phyloP scores from a whole-genome alignment of 1,140 invertebrate genomes.

The Apis laboriosa region DNA sequence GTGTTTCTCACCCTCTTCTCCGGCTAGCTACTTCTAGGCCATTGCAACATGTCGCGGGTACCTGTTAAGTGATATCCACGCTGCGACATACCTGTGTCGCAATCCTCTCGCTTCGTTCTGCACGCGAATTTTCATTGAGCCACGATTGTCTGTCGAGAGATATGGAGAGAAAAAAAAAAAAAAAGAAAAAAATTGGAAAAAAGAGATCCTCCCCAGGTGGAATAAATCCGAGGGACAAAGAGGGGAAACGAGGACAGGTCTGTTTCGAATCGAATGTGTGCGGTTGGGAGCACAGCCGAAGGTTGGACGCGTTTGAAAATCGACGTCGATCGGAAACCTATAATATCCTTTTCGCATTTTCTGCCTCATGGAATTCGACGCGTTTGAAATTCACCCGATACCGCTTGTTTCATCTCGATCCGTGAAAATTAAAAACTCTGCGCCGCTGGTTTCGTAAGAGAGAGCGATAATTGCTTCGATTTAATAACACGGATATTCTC shows the following conservation, averaged over 20 bases:
- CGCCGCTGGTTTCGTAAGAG: neutral
- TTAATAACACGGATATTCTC: too few species aligned
- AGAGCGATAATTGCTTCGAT: neutral
- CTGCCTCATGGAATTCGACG: neutral
- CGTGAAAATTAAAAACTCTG: neutral
- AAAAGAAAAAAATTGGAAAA: neutral
- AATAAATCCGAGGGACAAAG: neutral
- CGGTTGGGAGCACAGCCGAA: neutral
- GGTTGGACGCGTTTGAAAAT: neutral
- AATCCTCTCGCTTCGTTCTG: slow-evolving; percentile 25
- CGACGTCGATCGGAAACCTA: neutral
- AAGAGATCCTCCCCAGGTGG: neutral
- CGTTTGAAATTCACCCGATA: neutral
- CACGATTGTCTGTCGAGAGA: neutral
- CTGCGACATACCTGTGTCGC: slow-evolving; percentile 34
- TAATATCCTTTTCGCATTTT: neutral
- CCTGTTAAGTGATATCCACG: slow-evolving; percentile 59
- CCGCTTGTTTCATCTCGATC: too few species aligned
- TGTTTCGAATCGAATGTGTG: neutral
- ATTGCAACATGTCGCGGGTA: slow-evolving; percentile 65
- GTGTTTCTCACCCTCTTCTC: slow-evolving; percentile 75
- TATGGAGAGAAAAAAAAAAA: neutral
- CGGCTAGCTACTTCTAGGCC: slow-evolving; percentile 72
- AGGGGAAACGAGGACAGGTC: neutral
- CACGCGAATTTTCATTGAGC: slow-evolving; percentile 34